Percentiles rank a stretch among this genome's conserved stretches.
Conservation (phyloP, 2,113 vertebrate species). For the Motacilla alba region DNA sequence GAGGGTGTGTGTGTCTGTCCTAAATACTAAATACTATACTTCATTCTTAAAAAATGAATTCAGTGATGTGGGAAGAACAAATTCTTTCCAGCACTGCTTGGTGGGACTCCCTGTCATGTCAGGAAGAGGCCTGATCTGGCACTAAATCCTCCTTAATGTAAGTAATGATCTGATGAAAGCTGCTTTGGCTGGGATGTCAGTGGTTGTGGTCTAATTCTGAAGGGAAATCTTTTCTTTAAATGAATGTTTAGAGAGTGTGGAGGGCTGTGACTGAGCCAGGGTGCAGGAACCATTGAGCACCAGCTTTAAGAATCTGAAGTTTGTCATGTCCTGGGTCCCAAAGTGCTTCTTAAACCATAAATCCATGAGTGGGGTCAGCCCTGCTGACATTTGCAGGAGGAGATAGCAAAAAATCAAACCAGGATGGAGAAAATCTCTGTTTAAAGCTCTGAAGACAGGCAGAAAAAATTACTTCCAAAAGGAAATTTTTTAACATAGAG, state of each 20-base stretch:
- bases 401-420: background rate
- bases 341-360: background rate
- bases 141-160: slow-evolving; percentile 40
- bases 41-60: background rate
- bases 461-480: background rate
- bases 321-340: background rate
- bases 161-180: slow-evolving; percentile 59
- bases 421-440: background rate
- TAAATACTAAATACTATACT: background rate
- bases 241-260: background rate
- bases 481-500: background rate
- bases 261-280: background rate
- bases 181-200: slow-evolving; percentile 49
- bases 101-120: slow-evolving; percentile 16
- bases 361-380: background rate
- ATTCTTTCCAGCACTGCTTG: slow-evolving; percentile 14
- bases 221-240: slow-evolving; percentile 27
- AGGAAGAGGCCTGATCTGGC: slow-evolving; percentile 38
- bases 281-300: background rate
- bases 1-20: background rate
- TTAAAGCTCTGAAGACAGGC: background rate
- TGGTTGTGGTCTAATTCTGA: slow-evolving; percentile 44
- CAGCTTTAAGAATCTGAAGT: background rate
- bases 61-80: background rate
- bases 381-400: background rate